These are phyloP conservation scores for Acronicta alni DNA, from an alignment of 2,888 invertebrate species.

Conservation along the genomic window DNA sequence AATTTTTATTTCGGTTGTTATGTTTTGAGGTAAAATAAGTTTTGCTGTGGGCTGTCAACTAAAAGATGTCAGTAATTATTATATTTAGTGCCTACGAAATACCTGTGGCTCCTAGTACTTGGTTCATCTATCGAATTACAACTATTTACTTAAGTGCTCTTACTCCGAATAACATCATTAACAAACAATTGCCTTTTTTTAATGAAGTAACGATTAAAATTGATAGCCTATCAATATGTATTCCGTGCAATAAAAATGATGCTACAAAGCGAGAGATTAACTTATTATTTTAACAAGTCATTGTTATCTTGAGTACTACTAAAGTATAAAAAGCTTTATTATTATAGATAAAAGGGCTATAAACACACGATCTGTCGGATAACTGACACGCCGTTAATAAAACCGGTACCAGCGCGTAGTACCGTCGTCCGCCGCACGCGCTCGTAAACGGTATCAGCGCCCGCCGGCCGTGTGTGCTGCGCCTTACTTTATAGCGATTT, in stretches of 20 bases:
- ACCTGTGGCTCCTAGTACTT: too few species aligned
- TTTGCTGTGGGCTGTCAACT: conserved; percentile 16
- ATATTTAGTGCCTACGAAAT: neutral
- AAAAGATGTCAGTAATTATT: conserved; percentile 11
- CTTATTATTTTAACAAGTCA: conserved; percentile 29
- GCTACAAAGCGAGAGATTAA: conserved; percentile 22
- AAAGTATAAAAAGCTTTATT: conserved; percentile 53
- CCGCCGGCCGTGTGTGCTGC: conserved; percentile 24
- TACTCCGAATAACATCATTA: too few species aligned
- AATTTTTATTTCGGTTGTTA: conserved; percentile 17
- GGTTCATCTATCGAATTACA: too few species aligned
- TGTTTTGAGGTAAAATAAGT: conserved; percentile 13
- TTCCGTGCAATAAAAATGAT: neutral
- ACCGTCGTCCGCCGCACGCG: conserved; percentile 16
- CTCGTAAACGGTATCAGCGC: conserved; percentile 53
- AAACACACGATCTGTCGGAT: conserved; percentile 55
- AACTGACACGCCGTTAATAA: conserved; percentile 52
- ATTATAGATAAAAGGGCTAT: conserved; percentile 51
- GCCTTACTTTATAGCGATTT: conserved; percentile 53
- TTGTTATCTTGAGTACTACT: conserved; percentile 47
- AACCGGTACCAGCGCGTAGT: conserved; percentile 29
- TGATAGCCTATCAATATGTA: neutral
- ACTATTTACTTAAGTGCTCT: too few species aligned
- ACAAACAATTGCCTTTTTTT: too few species aligned
- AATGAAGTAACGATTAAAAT: conserved; percentile 6